Evolutionary conservation across 1,140 invertebrate genomes (phyloP), one percentile per base, ranked within the genome.

Genomic region (Colletes gigas): DNA sequence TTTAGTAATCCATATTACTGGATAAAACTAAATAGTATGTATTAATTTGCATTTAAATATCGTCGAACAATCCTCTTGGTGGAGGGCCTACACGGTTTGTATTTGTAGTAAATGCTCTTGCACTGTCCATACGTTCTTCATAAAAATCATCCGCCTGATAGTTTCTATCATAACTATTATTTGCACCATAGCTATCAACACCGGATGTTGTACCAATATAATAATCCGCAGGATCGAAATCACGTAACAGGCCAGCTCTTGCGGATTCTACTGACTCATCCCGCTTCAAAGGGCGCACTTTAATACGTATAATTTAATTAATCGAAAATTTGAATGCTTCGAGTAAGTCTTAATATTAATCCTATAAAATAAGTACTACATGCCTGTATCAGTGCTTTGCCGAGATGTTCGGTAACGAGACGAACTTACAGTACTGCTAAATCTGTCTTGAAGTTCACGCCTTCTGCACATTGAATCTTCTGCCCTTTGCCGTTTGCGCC

Each of bases 1-100:
- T 81, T 47, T 41, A 30, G 50, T 70, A 85, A 82, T 78, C 52
- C 15, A 47, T 12, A 12, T 77, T 76, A 68, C 47, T 72, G 44
- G 17, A 14, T 44, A 67, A 73, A 75, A 12, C 19, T 70, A 65
- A 79, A 65, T 17, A 3, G 21, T 50, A 70, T 74, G 30, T 30
- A 30, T 50, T 15, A 30, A 19, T 59, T 52, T 14, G 65, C 30
- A 84, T 94, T 6, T 94, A 97, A 71, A 97, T 96, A 93, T 98
- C 97, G 92, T 98, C 97, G 88, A 98, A 98, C 69, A 98, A 95
- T 65, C 97, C 96, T 81, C 95, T 93, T 0, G 97, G 97, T 0
- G 97, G 96, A 69, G 94, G 94, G 5, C 95, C 95, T 65, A 96
- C 94, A 10, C 91, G 90, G 82, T 79, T 92, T 21, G 88, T 89